phyloP scores from a whole-genome alignment of 37 sponge, comb jelly and placozoan species.

The Axinella damicornis region DNA sequence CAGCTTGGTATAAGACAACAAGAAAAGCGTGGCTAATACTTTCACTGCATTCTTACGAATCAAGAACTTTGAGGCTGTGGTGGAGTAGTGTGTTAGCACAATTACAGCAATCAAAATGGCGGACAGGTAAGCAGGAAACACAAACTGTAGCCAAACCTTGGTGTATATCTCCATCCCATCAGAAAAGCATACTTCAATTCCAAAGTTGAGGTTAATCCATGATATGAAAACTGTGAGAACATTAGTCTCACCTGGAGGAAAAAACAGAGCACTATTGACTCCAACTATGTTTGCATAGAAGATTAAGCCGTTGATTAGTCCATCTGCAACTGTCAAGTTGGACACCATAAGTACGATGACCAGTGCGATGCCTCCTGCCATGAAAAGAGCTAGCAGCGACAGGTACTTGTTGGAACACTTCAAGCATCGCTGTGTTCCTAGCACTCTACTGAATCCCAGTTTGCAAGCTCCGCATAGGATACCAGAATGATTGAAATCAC shows the following conservation, averaged over 20 bases:
- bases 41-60: constrained; percentile 2
- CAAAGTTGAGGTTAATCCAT: constrained; percentile 23
- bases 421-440: constrained; percentile 2
- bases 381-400: background rate
- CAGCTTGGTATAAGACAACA: constrained; percentile 5
- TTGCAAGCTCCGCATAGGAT: background rate
- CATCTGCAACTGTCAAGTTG: constrained; percentile 18
- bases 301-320: constrained; percentile 22
- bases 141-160: constrained; percentile 33
- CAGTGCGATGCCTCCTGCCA: background rate
- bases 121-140: constrained; percentile 15
- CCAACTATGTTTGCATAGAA: constrained; percentile 16
- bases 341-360: background rate
- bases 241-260: background rate
- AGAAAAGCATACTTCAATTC: constrained; percentile 11
- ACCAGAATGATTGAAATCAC: background rate
- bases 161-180: constrained; percentile 5
- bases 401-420: background rate
- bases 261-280: constrained; percentile 2
- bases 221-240: constrained; percentile 9
- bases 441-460: background rate
- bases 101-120: background rate
- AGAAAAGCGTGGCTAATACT: constrained; percentile 20
- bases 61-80: background rate
- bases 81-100: background rate